These are phyloP conservation scores for Oncorhynchus kisutch DNA, from an alignment of 2,113 vertebrate species.

Conservation along the genomic window DNA sequence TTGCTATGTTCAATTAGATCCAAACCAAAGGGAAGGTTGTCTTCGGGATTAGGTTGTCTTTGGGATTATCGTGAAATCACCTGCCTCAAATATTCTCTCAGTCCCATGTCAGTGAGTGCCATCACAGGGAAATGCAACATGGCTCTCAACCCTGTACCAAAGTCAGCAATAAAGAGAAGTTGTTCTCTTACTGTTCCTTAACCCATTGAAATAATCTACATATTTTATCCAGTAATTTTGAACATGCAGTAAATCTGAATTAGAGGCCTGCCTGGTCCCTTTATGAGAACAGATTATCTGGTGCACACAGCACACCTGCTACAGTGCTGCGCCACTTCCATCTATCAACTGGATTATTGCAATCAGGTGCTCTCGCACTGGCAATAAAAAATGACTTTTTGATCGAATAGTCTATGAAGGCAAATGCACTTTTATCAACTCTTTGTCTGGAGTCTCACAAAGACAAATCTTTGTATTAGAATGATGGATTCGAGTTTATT, in stretches of 20 bases:
- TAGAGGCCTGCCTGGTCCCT: slow-evolving; percentile 54
- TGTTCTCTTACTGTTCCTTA: slow-evolving; percentile 36
- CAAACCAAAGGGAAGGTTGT: slow-evolving; percentile 9
- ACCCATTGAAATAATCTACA: slow-evolving; percentile 53
- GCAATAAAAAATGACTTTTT: slow-evolving; percentile 54
- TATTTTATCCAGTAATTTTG: slow-evolving; percentile 62
- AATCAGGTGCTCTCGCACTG: slow-evolving; percentile 54
- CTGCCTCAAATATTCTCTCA: not conserved
- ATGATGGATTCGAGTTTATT: slow-evolving; percentile 60
- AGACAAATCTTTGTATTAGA: slow-evolving; percentile 55
- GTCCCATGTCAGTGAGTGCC: not conserved
- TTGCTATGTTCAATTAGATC: slow-evolving; percentile 33
- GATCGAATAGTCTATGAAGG: slow-evolving; percentile 68
- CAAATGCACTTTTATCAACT: slow-evolving; percentile 59
- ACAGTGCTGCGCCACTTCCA: slow-evolving; percentile 33
- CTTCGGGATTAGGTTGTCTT: slow-evolving; percentile 15
- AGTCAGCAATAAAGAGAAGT: slow-evolving; percentile 23
- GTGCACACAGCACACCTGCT: slow-evolving; percentile 60
- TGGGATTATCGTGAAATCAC: slow-evolving; percentile 20
- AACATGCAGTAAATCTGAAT: slow-evolving; percentile 52
- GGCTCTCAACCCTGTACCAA: slow-evolving; percentile 11
- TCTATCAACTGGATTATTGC: slow-evolving; percentile 68
- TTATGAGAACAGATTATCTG: slow-evolving; percentile 68
- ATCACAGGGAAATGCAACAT: not conserved
- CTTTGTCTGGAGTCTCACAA: slow-evolving; percentile 49